Base-by-base conservation (phyloP, 1,140 invertebrate species). In the Melanaphis sacchari region DNA sequence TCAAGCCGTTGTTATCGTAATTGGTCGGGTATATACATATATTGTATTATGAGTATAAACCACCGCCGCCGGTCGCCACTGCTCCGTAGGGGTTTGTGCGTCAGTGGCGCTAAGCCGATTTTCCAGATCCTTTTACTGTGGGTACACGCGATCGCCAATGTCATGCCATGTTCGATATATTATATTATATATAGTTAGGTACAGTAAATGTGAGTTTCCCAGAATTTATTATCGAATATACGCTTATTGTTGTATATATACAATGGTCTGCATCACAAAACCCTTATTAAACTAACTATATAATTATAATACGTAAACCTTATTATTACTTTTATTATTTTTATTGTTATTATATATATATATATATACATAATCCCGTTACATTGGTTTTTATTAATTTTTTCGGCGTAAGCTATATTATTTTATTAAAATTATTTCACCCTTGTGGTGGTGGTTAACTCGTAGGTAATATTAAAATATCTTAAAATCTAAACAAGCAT, bases 1-100 rank as follows among this genome's bases (percentile, higher is more conserved):
- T 15, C 90, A 49, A 91, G 38, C 90, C 90, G 90, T 91, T 91
- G 90, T 91, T 91, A 91, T 36, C 91, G 59, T 92, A 92, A 92
- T 92, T 92, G 91, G 91, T 82, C 59, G 91, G n/a, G 66, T 38
- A 38, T 49, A 36, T 15, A 76, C 59, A 76, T 76, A 76, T n/a
- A 76, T 76, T n/a, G 31, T 76, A 76, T 76, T 76, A 76, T 76
- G 36, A 31, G 24, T 90, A 90, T 40, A 66, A 91, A 36, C 90
- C 90, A 36, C 90, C 59, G 90, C 49, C 89, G 90, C 1, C 90
- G 41, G 90, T n/a, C 66, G 66, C 24, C 52, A 41, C 36, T 31
- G 54, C 54, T 59, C 89, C 89, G 40, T 59, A 66, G 89, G 89
- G 89, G 89, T 59, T 90, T 90, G 89, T 43, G 2, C 31, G 22